Evolutionary conservation across 2,113 vertebrate species (phyloP).

Genomic region (Cnemophilus loriae): DNA sequence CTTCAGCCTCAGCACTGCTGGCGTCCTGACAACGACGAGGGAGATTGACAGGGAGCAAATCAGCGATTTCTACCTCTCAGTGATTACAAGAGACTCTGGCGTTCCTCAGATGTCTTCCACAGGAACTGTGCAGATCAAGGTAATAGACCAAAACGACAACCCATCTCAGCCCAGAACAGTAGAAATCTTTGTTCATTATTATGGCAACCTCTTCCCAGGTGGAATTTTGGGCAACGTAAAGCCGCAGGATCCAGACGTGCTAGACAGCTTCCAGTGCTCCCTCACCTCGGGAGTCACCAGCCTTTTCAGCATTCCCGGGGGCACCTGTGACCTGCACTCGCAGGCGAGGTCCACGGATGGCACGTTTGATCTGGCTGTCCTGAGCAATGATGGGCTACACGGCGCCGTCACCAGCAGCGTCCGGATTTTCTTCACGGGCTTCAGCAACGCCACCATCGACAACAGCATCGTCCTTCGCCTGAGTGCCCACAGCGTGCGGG

Average conservation of each 20-base stretch:
- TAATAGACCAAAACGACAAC: conserved; percentile 95
- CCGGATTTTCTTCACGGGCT: conserved; percentile 84
- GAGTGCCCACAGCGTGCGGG: conserved; percentile 70
- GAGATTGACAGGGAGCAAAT: conserved; percentile 96
- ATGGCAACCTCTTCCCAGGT: conserved; percentile 89
- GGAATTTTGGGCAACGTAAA: conserved; percentile 87
- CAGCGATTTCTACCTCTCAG: conserved; percentile 87
- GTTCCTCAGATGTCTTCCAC: conserved; percentile 96
- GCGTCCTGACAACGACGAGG: conserved; percentile 84
- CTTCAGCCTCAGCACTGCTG: conserved; percentile 86
- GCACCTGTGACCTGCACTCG: conserved; percentile 85
- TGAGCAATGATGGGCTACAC: conserved; percentile 87
- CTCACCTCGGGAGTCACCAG: conserved; percentile 83
- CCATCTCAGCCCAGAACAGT: conserved; percentile 88
- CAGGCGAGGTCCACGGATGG: conserved; percentile 87
- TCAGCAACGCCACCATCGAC: conserved; percentile 88
- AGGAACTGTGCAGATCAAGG: conserved; percentile 86
- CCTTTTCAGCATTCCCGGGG: conserved; percentile 85
- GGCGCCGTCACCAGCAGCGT: conserved; percentile 82
- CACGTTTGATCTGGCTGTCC: conserved; percentile 84
- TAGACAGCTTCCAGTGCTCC: conserved; percentile 90
- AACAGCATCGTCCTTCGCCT: conserved; percentile 91
- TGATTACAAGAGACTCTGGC: conserved; percentile 90
- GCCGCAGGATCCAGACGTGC: conserved; percentile 89
- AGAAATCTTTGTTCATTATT: conserved; percentile 93